A percentile compares a stretch with the other conserved stretches of the same genome.
phyloP scores from a whole-genome alignment of 30 jellyfish, hydroid and myxozoan species.

The Catostylus mosaicus region DNA sequence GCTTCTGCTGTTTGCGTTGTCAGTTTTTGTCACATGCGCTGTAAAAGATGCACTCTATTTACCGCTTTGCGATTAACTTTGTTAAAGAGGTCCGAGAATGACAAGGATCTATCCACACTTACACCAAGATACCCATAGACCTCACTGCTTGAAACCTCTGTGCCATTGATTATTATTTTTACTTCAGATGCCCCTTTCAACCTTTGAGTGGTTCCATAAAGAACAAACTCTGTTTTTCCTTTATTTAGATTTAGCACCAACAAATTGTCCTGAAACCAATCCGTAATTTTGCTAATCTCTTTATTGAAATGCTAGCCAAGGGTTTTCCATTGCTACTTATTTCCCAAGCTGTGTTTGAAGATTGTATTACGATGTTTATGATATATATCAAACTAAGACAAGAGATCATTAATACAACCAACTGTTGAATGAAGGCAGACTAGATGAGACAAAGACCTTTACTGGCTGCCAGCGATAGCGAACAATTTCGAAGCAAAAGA shows the following conservation, averaged over 20 bases:
- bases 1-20: constrained; percentile 19
- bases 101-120: constrained; percentile 2
- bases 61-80: constrained; percentile 18
- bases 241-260: neutral
- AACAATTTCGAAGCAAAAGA: too few relatives aligned
- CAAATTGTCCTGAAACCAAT: neutral
- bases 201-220: neutral
- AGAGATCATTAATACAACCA: too few relatives aligned
- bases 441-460: too few relatives aligned
- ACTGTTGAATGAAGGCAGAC: too few relatives aligned
- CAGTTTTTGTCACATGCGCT: constrained; percentile 11
- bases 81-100: constrained; percentile 10
- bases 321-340: too few relatives aligned
- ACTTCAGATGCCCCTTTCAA: constrained; percentile 9
- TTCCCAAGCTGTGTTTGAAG: too few relatives aligned
- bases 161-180: neutral
- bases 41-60: constrained; percentile 28
- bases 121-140: constrained; percentile 5
- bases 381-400: too few relatives aligned
- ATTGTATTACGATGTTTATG: too few relatives aligned
- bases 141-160: constrained; percentile 10
- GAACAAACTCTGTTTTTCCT: constrained; percentile 12
- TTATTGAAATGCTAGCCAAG: too few relatives aligned
- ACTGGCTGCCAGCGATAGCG: too few relatives aligned
- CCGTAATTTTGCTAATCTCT: neutral